Evolutionary conservation across 1,140 invertebrate genomes (phyloP), one percentile per base, ranked within the genome.

Genomic region (Caenorhabditis latens): DNA sequence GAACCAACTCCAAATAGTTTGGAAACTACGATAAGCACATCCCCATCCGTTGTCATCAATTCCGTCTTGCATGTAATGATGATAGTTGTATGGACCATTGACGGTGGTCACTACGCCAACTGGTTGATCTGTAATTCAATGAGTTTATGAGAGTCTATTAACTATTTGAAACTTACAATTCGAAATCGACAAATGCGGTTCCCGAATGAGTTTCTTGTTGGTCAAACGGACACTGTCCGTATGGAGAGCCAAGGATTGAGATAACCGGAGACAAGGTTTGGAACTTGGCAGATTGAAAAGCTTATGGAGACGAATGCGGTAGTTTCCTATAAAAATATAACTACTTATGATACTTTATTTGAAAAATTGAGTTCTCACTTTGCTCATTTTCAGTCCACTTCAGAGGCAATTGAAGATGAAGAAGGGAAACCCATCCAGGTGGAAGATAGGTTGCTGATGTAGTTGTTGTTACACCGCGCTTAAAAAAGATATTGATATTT

Each of bases 1-100:
- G 90, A 97, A 98, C 98, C 98, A 99, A 0, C 97, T 99, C 88
- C 96, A 95, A 86, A 99, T 95, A 0, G 98, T 99, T 94, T 99
- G 98, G 87, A 99, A 94, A 8, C 98, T 99, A 87, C 98, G 94
- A 91, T 99, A 99, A 2, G 98, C 98, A 94, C 98, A 99, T 19
- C 98, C 98, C 98, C 98, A 99, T 43, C 83, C 97, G 93, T 96
- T 95, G 92, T 99, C 98, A 93, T 99, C 96, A 91, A 98, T 95
- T 89, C 95, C 94, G 92, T 99, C 95, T 94, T 99, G 98, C 95
- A 97, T 96, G 91, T 99, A 99, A 93, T 99, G 98, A 93, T 97
- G 95, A 94, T 99, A 99, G 2, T 95, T 94, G 93, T 99, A 99
- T 84, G 95, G 94, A 4, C 98, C 98, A 88, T 95, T 93, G 3